phyloP scores from a whole-genome alignment of 2,888 invertebrate species.

The Kryphioiulus occultus region DNA sequence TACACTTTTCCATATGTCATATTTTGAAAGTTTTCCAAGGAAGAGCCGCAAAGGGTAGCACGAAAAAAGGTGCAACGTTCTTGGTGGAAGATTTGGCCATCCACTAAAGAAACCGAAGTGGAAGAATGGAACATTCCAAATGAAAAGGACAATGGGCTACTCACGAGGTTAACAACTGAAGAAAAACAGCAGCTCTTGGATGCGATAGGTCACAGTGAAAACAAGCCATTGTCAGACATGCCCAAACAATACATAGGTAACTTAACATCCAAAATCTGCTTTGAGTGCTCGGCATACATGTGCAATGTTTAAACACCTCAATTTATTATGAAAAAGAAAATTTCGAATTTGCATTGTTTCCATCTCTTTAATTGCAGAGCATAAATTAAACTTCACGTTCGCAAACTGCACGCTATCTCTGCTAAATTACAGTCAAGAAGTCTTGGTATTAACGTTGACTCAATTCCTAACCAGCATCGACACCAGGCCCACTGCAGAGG shows the following conservation, averaged over 20 bases:
- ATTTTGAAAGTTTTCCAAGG: slow-evolving; percentile 57
- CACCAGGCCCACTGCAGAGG: slow-evolving; percentile 72
- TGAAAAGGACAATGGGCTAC: slow-evolving; percentile 67
- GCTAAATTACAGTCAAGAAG: slow-evolving; percentile 72
- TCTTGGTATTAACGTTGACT: slow-evolving; percentile 75
- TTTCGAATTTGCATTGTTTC: neutral
- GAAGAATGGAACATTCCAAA: slow-evolving; percentile 64
- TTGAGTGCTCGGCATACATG: too few relatives aligned
- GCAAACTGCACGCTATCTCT: slow-evolving; percentile 76
- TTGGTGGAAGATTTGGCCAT: slow-evolving; percentile 54
- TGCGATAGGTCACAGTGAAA: slow-evolving; percentile 71
- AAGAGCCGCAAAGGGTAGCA: slow-evolving; percentile 58
- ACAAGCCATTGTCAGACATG: slow-evolving; percentile 58
- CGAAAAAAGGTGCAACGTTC: slow-evolving; percentile 54
- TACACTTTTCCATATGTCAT: neutral
- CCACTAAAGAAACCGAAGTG: slow-evolving; percentile 60
- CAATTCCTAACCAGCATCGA: slow-evolving; percentile 76
- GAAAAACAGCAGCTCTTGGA: slow-evolving; percentile 71
- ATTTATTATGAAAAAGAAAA: neutral
- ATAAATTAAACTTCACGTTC: slow-evolving; percentile 77
- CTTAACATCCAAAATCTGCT: neutral
- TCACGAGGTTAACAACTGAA: slow-evolving; percentile 72
- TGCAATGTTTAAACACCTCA: neutral
- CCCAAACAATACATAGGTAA: slow-evolving; percentile 55
- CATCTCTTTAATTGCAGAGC: slow-evolving; percentile 68